Evolutionary conservation across 2,797 vertebrate species (phyloP).

Genomic region (Scolopax bukidnonensis): DNA sequence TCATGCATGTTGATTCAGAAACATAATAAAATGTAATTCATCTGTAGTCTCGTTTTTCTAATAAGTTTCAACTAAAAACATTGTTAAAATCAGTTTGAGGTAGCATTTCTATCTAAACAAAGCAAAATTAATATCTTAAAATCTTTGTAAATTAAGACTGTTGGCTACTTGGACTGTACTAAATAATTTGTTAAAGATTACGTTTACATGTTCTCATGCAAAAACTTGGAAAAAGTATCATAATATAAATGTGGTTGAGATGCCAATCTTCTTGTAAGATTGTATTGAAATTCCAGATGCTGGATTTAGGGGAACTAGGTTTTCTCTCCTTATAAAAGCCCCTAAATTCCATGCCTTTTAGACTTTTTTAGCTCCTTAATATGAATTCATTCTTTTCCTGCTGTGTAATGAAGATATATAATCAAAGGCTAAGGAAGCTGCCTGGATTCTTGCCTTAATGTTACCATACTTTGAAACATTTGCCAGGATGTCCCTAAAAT

Average conservation of each 20-base stretch:
- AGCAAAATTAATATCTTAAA: background rate
- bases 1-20: background rate
- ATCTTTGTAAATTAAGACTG: background rate
- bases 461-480: background rate
- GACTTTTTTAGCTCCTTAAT: background rate
- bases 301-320: background rate
- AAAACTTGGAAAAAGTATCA: background rate
- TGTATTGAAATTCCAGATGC: background rate
- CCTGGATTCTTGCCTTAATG: background rate
- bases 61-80: background rate
- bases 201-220: fast-evolving
- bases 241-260: background rate
- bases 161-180: background rate
- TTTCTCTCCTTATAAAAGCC: background rate
- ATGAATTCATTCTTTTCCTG: background rate
- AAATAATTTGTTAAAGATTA: background rate
- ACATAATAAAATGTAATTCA: background rate
- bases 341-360: background rate
- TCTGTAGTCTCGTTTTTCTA: background rate
- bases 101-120: background rate
- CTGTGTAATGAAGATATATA: background rate
- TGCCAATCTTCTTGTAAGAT: background rate
- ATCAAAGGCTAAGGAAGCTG: background rate
- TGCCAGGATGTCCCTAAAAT: background rate
- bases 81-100: background rate